Base-by-base conservation (phyloP, 1,140 invertebrate species). In the Nymphalis io region DNA sequence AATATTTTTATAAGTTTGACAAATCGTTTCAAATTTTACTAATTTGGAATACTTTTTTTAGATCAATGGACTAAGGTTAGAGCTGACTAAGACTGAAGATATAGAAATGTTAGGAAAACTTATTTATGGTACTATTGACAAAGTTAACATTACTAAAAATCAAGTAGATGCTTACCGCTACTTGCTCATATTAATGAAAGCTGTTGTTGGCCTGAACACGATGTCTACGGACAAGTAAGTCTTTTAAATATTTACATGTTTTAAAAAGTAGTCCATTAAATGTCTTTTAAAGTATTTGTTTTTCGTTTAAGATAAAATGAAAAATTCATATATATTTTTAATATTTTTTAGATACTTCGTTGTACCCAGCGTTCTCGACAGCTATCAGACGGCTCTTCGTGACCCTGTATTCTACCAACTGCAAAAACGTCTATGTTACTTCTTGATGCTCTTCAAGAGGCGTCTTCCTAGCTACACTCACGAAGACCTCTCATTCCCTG, bases 321-420 rank as follows among this genome's bases (percentile, higher is more conserved):
- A 27, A 27, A 12, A 51, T 20, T 51, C 11, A 27, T 27, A 11
- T n/a, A 0, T 15, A 27, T 59, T 60, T 58, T 60, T 21, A 20
- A 11, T 39, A 62, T 64, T 57, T 74, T 74, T 23, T 64, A 92
- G 92, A 38, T 86, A 93, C 38, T 91, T 93, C 69, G 80, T 91
- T 0, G 76, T 91, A n/a, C 93, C 94, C 0, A 85, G 84, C 3
- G 88, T 91, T 1, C 82, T 95, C 38, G 93, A 94, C 75, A 83
- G 88, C 51, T 94, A 92, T 72, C 85, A 92, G 65, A 95, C 95
- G 38, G 93, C 93, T n/a, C 75, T 95, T 16, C 93, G 95, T 51
- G 95, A 96, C 70, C 95, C 95, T 3, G 89, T 93, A 11, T 95
- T 95, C 91, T 95, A 93, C 78, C 92, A 93, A 69, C 87, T 95